These are phyloP conservation scores for Clanis bilineata DNA, from an alignment of 2,888 invertebrate genomes.

Conservation along the genomic window DNA sequence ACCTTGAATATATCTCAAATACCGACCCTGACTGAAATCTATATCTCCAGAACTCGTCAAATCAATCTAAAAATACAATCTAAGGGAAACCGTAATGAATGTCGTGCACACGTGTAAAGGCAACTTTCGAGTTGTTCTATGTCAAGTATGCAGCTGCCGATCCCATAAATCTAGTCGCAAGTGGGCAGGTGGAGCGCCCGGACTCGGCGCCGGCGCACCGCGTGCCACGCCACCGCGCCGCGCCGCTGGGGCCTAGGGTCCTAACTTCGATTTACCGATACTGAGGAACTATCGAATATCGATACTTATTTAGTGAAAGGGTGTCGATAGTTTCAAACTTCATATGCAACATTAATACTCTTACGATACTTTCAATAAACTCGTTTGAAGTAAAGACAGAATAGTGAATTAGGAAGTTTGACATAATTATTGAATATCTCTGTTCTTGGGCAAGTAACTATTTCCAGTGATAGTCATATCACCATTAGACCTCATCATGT, in stretches of 20 bases:
- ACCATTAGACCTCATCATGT: no score
- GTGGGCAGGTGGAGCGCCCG: conserved; percentile 61
- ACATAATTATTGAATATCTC: no score
- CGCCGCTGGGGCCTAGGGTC: no score
- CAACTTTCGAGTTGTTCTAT: conserved; percentile 43
- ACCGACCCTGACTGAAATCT: no score
- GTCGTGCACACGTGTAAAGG: conserved; percentile 36
- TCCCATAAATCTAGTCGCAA: conserved; percentile 58
- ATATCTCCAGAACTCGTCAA: background rate
- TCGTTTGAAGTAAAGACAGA: no score
- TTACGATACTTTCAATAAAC: no score
- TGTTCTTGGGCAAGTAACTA: no score
- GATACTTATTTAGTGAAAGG: no score
- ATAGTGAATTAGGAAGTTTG: no score
- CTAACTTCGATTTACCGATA: background rate
- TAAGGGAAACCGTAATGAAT: conserved; percentile 41
- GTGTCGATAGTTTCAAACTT: no score
- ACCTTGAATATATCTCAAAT: background rate
- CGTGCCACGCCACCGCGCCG: background rate
- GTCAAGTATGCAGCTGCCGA: conserved; percentile 34
- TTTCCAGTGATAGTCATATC: no score
- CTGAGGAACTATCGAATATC: background rate
- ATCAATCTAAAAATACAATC: conserved; percentile 22
- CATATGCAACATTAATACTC: no score
- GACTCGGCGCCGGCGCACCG: conserved; percentile 65